Percentiles rank a stretch among this genome's conserved stretches.
phyloP scores from a whole-genome alignment of 2,888 invertebrate species.

The Sclerodermus sp. region DNA sequence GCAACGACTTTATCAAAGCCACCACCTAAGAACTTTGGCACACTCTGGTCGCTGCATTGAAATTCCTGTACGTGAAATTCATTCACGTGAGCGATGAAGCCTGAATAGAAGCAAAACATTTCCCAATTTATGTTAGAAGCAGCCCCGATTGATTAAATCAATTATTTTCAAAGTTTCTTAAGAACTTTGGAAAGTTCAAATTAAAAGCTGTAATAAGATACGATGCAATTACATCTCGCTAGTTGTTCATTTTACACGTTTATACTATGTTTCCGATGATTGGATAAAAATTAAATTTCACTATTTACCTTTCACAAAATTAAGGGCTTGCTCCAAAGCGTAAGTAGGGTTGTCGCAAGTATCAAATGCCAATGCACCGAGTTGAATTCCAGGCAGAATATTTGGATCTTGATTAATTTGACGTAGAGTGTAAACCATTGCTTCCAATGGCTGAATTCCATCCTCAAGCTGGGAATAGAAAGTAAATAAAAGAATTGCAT shows the following conservation, averaged over 20 bases:
- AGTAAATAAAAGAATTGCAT: conserved; percentile 9
- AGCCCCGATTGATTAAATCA: neutral
- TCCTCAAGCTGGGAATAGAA: conserved; percentile 54
- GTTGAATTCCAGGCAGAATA: conserved; percentile 58
- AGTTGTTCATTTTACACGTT: no score
- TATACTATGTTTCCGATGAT: no score
- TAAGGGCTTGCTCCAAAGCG: conserved; percentile 60
- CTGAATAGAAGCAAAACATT: conserved; percentile 34
- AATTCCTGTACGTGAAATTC: conserved; percentile 55
- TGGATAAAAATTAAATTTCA: no score
- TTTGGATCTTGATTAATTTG: conserved; percentile 58
- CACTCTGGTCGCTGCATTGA: conserved; percentile 55
- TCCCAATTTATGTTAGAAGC: neutral
- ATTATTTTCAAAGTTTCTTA: neutral
- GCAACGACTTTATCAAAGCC: conserved; percentile 60
- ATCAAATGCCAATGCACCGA: conserved; percentile 61
- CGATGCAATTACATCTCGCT: no score
- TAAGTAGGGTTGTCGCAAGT: conserved; percentile 60
- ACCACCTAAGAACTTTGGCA: conserved; percentile 55
- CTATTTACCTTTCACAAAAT: conserved; percentile 59
- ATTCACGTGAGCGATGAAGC: conserved; percentile 59
- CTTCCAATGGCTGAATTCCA: conserved; percentile 62
- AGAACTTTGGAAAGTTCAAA: no score
- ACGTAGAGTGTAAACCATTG: conserved; percentile 59
- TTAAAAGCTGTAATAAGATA: no score